Percentiles rank a stretch among this genome's conserved stretches.
Conservation (phyloP, 2,797 vertebrate genomes). For the Tenualosa ilisha region DNA sequence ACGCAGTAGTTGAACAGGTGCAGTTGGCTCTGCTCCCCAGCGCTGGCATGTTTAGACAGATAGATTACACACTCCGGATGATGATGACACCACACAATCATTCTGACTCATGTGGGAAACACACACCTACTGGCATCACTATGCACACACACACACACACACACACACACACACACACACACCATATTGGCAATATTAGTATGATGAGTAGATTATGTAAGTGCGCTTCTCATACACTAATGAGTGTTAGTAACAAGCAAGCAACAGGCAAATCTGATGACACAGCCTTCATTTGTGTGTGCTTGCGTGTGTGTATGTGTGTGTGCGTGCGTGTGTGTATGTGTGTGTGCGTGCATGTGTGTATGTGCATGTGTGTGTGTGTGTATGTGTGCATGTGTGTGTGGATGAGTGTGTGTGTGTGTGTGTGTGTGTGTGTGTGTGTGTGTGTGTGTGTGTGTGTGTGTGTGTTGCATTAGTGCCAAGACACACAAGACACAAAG, state of each 20-base stretch:
- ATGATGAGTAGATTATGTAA: too few relatives aligned
- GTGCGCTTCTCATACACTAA: too few relatives aligned
- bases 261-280: too few relatives aligned
- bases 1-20: not conserved
- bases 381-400: not conserved
- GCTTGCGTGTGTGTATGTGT: not conserved
- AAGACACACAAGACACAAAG: too few relatives aligned
- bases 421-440: not conserved
- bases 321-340: not conserved
- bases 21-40: not conserved
- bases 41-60: not conserved
- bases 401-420: not conserved
- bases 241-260: too few relatives aligned
- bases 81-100: not conserved
- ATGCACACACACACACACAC: not conserved
- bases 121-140: not conserved
- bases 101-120: not conserved
- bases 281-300: too few relatives aligned
- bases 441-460: not conserved
- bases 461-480: not conserved
- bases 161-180: not conserved
- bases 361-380: not conserved
- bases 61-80: not conserved
- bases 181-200: not conserved
- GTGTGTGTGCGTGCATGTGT: not conserved